These are phyloP conservation scores for Heloderma charlesbogerti DNA, from an alignment of 2,113 vertebrate genomes.

Conservation along the genomic window DNA sequence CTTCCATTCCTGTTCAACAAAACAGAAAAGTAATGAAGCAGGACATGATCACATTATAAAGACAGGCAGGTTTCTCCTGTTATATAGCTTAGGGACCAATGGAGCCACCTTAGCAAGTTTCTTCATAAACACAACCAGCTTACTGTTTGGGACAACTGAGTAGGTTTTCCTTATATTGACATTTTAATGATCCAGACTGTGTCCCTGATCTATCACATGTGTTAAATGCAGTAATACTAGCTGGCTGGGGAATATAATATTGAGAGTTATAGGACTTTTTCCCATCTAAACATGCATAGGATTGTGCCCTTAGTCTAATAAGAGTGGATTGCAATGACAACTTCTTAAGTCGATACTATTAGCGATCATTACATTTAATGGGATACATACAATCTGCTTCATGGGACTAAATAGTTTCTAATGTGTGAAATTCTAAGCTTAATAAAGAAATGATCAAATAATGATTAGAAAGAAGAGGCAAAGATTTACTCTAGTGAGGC, in stretches of 20 bases:
- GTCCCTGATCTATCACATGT: neutral
- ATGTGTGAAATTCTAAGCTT: constrained; percentile 58
- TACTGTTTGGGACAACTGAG: neutral
- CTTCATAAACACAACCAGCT: neutral
- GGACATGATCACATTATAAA: neutral
- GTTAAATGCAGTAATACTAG: neutral
- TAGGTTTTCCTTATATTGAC: neutral
- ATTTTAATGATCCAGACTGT: neutral
- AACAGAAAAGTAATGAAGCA: neutral
- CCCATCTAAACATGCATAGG: too few relatives aligned
- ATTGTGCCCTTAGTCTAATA: constrained; percentile 38
- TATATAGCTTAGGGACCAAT: neutral
- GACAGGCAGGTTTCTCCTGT: neutral
- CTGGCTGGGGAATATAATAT: too few relatives aligned
- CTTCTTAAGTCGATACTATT: constrained; percentile 47
- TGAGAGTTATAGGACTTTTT: too few relatives aligned
- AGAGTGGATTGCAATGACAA: constrained; percentile 49
- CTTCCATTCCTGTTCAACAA: neutral
- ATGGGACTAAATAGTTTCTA: constrained; percentile 54
- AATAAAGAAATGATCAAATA: neutral
- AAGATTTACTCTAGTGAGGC: constrained; percentile 24
- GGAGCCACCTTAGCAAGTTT: neutral
- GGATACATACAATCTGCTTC: constrained; percentile 39
- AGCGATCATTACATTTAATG: constrained; percentile 62
- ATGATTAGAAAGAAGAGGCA: constrained; percentile 49